A percentile compares a stretch with the other conserved stretches of the same genome.
phyloP scores from a whole-genome alignment of 1,140 invertebrate genomes.

The Polypedilum pembai region DNA sequence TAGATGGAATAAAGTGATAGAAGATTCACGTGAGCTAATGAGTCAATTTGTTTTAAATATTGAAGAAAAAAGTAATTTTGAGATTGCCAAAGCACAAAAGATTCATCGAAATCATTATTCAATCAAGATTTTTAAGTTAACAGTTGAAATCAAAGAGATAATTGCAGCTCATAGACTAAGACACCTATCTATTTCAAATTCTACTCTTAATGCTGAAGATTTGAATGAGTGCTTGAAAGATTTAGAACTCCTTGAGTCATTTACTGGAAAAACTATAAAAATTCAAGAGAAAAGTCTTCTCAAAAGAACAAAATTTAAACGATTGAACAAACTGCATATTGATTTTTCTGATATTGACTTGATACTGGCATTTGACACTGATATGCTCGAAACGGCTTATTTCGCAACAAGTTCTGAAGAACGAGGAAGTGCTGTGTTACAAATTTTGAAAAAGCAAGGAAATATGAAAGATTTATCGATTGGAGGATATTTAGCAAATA shows the following conservation, averaged over 20 bases:
- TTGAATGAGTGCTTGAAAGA: background rate
- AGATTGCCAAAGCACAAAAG: background rate
- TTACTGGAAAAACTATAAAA: background rate
- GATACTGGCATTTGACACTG: background rate
- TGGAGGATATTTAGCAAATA: background rate
- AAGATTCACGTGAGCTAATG: background rate
- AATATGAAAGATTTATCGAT: background rate
- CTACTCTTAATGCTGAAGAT: background rate
- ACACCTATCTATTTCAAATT: background rate
- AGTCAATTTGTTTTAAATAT: background rate
- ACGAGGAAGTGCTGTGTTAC: background rate
- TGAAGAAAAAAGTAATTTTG: background rate
- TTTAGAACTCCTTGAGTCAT: background rate
- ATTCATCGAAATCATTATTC: background rate
- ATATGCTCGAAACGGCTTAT: background rate
- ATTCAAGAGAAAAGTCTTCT: background rate
- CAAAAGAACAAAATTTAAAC: background rate
- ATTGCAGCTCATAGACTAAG: background rate
- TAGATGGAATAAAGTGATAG: background rate
- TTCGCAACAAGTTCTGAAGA: background rate
- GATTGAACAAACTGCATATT: background rate
- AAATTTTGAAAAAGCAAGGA: background rate
- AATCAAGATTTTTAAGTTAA: background rate
- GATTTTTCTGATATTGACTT: background rate
- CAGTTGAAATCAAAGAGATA: background rate